Base-by-base conservation (phyloP, 2,888 invertebrate genomes). In the Himalopsyche tibetana region DNA sequence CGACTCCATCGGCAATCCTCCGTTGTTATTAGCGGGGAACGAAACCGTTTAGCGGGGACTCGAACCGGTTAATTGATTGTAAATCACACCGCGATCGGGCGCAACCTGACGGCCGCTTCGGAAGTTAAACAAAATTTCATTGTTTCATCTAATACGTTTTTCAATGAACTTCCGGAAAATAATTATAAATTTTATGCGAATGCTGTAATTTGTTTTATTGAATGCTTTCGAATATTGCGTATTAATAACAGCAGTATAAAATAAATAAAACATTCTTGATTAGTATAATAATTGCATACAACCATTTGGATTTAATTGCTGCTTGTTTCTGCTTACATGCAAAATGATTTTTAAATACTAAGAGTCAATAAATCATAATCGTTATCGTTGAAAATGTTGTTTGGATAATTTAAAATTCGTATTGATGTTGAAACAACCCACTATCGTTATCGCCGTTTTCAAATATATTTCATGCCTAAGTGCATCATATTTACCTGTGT, bases 11-110 rank as follows among this genome's bases (percentile, higher is more conserved):
- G 74, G 38, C 74, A 74, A 19, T 28, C 74, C 74, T 15, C 36
- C 74, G 28, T 12, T 36, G 74, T 74, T 74, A 38, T 74, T 36
- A 74, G 74, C 74, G 36, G 36, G 74, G 74, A 74, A 74, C 74
- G 28, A 36, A 11, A 74, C 74, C 74, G 74, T 15, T 74, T 74
- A 74, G 74, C 74, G 74, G 36, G 15, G 74, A 74, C 74, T 5
- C 74, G 74, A 74, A 74, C 74, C 28, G 11, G 15, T 74, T 74
- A 74, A 74, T 74, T 38, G 74, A 38, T 74, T 36, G 28, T 28
- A 74, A 74, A 74, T 74, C 74, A 74, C 74, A 15, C 36, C 63
- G n/a, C 63, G 51, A 51, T 51, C 51, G 51, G 74, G 74, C 74
- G 38, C 3, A 74, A 74, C 36, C 69, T 74, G 38, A 74, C 74